Conservation (phyloP, 1,140 invertebrate species). For the Dendrolimus kikuchii region DNA sequence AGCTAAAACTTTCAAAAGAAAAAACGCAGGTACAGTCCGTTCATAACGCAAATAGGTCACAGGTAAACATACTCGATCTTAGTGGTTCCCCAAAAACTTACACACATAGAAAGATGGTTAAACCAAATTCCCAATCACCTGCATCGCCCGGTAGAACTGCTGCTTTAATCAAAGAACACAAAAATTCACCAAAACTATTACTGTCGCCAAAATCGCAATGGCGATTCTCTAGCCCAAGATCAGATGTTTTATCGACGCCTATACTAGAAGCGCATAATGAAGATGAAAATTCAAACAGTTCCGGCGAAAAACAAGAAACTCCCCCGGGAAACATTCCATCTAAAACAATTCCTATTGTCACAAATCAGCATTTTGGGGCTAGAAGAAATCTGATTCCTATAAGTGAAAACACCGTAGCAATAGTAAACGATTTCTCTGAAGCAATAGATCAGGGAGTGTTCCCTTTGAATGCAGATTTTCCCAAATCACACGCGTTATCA, state of each 20-base stretch:
- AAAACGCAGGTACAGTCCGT: conserved; percentile 51
- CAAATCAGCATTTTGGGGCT: conserved; percentile 63
- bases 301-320: conserved; percentile 62
- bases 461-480: conserved; percentile 41
- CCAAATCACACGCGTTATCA: conserved; percentile 42
- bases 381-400: conserved; percentile 57
- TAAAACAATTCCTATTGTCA: conserved; percentile 62
- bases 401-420: conserved; percentile 41
- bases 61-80: conserved; percentile 75
- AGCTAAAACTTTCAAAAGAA: conserved; percentile 82
- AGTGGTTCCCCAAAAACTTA: conserved; percentile 79
- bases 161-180: conserved; percentile 69
- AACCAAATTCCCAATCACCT: conserved; percentile 67
- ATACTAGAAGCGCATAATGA: conserved; percentile 87
- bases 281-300: conserved; percentile 75
- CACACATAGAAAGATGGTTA: conserved; percentile 73
- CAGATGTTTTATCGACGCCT: conserved; percentile 86
- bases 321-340: conserved; percentile 38
- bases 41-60: conserved; percentile 51
- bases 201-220: conserved; percentile 79
- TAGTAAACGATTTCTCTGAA: conserved; percentile 28
- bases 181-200: conserved; percentile 76
- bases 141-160: conserved; percentile 67
- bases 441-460: conserved; percentile 45
- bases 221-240: conserved; percentile 81